Conservation (phyloP, 1,140 invertebrate species). For the Sinella curviseta region DNA sequence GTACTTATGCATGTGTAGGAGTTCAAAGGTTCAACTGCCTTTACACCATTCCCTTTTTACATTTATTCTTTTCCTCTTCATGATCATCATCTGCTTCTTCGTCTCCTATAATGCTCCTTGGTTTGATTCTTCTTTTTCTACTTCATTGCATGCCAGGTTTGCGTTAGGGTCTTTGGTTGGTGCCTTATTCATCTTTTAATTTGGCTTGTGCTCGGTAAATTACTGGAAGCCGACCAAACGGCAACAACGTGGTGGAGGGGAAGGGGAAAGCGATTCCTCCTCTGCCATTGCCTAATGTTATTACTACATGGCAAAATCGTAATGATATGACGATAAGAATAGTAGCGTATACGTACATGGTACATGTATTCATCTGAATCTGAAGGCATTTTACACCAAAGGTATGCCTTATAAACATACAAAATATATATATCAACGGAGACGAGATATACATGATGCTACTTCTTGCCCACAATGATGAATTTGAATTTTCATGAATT, state of each 20-base stretch:
- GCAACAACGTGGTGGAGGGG: not conserved
- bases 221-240: constrained; percentile 10
- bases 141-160: not conserved
- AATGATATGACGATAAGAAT: no score
- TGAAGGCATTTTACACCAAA: no score
- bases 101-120: not conserved
- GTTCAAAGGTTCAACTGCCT: no score
- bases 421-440: no score
- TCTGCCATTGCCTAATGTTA: not conserved
- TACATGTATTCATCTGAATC: no score
- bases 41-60: constrained; percentile 17
- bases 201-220: constrained; percentile 9
- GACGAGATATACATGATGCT: not conserved
- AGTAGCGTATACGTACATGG: no score
- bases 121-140: not conserved
- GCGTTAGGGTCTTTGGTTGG: not conserved
- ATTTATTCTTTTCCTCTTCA: not conserved
- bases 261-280: not conserved
- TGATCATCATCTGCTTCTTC: not conserved
- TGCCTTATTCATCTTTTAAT: constrained; percentile 19
- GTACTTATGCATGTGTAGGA: no score
- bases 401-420: no score
- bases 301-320: no score
- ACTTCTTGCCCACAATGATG: not conserved
- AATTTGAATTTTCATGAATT: constrained; percentile 14